Base-by-base conservation (phyloP, 2,113 vertebrate species). In the Plecotus auritus region DNA sequence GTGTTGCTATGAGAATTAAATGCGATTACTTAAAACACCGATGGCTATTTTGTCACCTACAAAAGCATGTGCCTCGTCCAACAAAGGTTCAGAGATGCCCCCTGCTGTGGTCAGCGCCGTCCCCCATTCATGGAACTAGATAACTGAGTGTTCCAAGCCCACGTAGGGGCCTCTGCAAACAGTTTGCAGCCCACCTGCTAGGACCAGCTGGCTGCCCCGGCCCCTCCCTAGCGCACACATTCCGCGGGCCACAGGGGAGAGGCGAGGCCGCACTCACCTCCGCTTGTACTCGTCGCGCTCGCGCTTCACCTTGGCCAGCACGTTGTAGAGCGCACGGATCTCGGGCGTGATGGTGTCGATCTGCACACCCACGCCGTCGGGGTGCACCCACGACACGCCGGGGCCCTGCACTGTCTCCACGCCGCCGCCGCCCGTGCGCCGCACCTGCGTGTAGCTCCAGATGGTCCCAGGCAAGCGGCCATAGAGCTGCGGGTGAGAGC, bases 281-380 rank as follows among this genome's bases (percentile, higher is more conserved):
- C 85, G 98, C 98, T 99, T 99, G 97, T 99, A 99, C 97, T 99
- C 99, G 61, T 99, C 99, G 35, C 99, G 98, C 96, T 99, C 99
- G 93, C 99, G 96, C 98, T 99, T 99, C 96, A 99, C 99, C 98
- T 99, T 99, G 97, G 99, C 99, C 98, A 99, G 98, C 85, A 99
- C 99, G 89, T 99, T 99, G 97, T 99, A 99, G 49, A 99, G 99
- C 11, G 99, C 99, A 37, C 99, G 98, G 95, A 99, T 99, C 98
- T 99, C 99, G 0, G 99, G 99, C 28, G 99, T 99, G 98, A 99
- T 99, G 98, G 99, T 99, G 97, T 99, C 99, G 69, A 99, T 99
- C 98, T 99, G 99, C 88, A 99, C 99, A 2, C 99, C 99, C 14
- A 99, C 99, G 9, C 99, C 99, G 69, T 99, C 99, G 5, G 99